These are phyloP conservation scores for Aporrectodea caliginosa DNA, from an alignment of 1,140 invertebrate genomes.

Conservation along the genomic window DNA sequence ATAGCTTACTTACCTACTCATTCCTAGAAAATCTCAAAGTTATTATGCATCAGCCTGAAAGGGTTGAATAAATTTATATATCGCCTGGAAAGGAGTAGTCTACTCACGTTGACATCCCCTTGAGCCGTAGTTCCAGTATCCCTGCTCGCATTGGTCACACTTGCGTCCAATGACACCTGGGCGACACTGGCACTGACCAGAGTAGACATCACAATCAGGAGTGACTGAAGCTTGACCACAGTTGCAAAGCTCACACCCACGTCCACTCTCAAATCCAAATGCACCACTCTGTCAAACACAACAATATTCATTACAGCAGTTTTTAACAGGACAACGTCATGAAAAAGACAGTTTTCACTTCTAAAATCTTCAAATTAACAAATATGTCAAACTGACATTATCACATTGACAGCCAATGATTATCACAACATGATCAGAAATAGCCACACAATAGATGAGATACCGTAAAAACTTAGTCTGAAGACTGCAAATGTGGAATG, in stretches of 20 bases:
- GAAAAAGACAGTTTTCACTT: no score
- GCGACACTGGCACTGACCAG: conserved; percentile 81
- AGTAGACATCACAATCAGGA: conserved; percentile 75
- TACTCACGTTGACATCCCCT: conserved; percentile 82
- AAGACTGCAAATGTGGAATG: no score
- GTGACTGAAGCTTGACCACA: conserved; percentile 75
- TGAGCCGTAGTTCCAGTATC: conserved; percentile 86
- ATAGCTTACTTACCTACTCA: no score
- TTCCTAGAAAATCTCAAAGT: no score
- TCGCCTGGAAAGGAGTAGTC: no score
- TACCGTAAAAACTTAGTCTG: no score
- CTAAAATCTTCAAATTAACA: no score
- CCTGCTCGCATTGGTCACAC: conserved; percentile 82
- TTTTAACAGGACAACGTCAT: no score
- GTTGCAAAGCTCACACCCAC: conserved; percentile 76
- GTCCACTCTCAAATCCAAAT: conserved; percentile 66
- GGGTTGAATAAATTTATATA: conserved; percentile 9
- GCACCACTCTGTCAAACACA: conserved; percentile 48
- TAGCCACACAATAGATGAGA: no score
- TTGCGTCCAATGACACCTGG: conserved; percentile 64
- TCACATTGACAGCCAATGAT: no score
- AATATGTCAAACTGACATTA: no score
- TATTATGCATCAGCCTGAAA: background rate
- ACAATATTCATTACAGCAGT: conserved; percentile 10
- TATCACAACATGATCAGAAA: no score